Base-by-base conservation (phyloP, 2,113 vertebrate species). In the Amblyopsis rosae region DNA sequence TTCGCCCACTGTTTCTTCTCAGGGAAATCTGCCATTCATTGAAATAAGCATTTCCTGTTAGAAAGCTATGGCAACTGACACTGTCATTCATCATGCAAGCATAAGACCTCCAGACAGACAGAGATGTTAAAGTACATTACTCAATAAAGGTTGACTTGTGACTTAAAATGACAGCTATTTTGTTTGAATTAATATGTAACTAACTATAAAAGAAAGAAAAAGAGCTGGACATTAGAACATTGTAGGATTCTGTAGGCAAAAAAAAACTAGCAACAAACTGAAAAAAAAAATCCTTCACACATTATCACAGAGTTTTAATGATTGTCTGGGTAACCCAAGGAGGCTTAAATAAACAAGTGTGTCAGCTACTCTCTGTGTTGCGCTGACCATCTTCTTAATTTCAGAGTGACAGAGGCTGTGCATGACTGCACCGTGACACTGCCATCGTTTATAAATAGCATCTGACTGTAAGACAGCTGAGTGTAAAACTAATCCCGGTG, bases 1-100 rank as follows among this genome's bases (percentile, higher is more conserved):
- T 53, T 87, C 83, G 86, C 89, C 87, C 86, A 87, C 87, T 86
- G 79, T 80, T 90, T 90, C 86, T 85, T 86, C 81, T 72, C 65
- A 85, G 79, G 83, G 80, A 77, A 73, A 85, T 77, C 64, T 74
- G 77, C 71, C 70, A 82, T 80, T 83, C 76, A 84, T 83, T 59
- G 80, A 70, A 70, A 62, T 56, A 81, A 82, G 82, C 70, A 35
- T 83, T 88, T 90, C 89, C 89, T 90, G 87, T 79, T 67, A 84
- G 77, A 80, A 84, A 85, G 81, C 80, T 53, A 50, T 49, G 61
- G 46, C 61, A 63, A 50, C 19, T 49, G 26, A 81, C 65, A 65
- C 85, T 72, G 80, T 83, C 74, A 72, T 65, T 75, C 73, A 79
- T 41, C 35, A 41, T 41, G 35, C 35, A 2, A 41, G 35, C 35